Conservation (phyloP, 2,888 invertebrate species). For the Tachina lurida region DNA sequence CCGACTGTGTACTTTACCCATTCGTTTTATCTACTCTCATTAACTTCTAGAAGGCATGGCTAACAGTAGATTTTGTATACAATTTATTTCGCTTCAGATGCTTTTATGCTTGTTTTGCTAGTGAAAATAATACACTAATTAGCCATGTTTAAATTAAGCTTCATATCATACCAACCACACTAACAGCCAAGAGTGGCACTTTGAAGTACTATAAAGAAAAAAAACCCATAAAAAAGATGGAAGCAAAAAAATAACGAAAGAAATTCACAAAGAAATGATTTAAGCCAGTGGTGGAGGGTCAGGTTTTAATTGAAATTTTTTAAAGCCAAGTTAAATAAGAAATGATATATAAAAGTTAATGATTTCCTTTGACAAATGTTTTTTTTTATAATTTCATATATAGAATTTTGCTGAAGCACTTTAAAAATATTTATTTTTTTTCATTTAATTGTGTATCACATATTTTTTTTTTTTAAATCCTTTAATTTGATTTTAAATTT, state of each 20-base stretch:
- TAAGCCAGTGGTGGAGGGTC: constrained; percentile 9
- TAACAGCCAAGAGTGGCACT: constrained; percentile 52
- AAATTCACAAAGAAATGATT: constrained; percentile 66
- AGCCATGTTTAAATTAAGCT: constrained; percentile 64
- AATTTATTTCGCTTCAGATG: background rate
- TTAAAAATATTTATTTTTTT: background rate
- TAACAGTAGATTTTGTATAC: constrained; percentile 44
- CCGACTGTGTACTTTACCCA: background rate
- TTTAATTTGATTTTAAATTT: constrained; percentile 11
- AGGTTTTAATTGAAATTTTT: constrained; percentile 16
- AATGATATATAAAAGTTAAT: background rate
- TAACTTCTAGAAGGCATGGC: constrained; percentile 14
- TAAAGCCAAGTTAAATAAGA: constrained; percentile 11
- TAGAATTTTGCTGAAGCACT: background rate
- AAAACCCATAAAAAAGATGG: constrained; percentile 18
- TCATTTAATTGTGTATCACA: background rate
- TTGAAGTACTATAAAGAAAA: constrained; percentile 43
- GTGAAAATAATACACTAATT: constrained; percentile 64
- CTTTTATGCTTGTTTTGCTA: constrained; percentile 31
- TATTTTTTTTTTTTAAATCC: background rate
- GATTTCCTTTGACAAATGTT: background rate
- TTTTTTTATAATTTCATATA: background rate
- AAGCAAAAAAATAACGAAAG: constrained; percentile 14
- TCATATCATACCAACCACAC: constrained; percentile 47
- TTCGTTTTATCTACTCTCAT: background rate